Evolutionary conservation across 2,888 invertebrate genomes (phyloP), one percentile per base, ranked within the genome.

Genomic region (Diaphora mendica): DNA sequence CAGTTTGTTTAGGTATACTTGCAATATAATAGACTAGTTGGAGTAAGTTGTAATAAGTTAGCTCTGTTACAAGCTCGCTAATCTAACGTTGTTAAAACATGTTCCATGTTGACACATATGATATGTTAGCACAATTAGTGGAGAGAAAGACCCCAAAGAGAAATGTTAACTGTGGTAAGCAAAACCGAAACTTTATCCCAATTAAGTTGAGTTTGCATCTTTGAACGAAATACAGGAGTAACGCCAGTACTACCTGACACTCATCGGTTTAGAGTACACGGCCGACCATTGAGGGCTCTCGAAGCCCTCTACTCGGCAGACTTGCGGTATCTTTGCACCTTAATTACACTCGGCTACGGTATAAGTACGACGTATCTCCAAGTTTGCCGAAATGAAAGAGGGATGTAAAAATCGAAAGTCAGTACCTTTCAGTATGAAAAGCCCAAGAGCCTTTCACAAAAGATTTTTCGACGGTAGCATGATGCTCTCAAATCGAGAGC

Each of bases 301-400:
- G 83, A 92, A 89, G 80, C 90, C 87, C 93, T 92, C 91, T 77
- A 90, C 89, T 88, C 89, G 88, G 90, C 89, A 91, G 93, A 92
- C 94, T 94, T 93, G 89, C 93, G 94, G 91, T 94, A 95, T 95
- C 95, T 94, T 95, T 94, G 93, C 94, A 94, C 95, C 94, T 95
- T 95, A 95, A 95, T 95, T 95, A 94, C 93, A 92, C 93, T 91
- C 88, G 79, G 89, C 90, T 88, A 86, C 87, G 82, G 87, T 86
- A 90, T 88, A 92, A 93, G 93, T 90, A 91, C 90, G 90, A 91
- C 93, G 93, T 93, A 92, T 91, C 90, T 90, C 91, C 85, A 88
- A 90, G 88, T 89, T 88, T 67, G 84, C 87, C 86, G 82, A 90
- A 92, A 91, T 91, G 88, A 88, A 87, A 90, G 89, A 86, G 86